Percentiles rank a stretch among this genome's conserved stretches.
Evolutionary conservation across 2,797 vertebrate genomes (phyloP).

Genomic region (Mycteria americana): DNA sequence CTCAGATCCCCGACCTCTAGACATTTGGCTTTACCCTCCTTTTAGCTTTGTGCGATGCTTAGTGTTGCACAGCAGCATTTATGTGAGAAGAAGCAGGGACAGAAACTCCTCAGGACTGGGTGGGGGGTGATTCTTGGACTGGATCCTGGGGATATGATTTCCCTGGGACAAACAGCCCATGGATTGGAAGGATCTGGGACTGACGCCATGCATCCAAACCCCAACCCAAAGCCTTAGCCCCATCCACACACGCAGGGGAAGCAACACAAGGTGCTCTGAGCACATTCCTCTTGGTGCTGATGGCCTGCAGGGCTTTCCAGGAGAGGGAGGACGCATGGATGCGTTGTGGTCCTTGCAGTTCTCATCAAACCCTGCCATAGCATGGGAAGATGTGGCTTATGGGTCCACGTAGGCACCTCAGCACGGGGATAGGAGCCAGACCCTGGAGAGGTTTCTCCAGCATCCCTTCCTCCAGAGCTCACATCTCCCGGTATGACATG

Average conservation of each 20-base stretch:
- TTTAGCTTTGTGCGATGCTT: neutral
- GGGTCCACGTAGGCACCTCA: too few relatives aligned
- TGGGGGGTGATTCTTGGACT: neutral
- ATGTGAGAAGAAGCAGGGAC: neutral
- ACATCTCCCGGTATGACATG: neutral
- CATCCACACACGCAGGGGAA: neutral
- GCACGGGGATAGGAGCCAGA: neutral
- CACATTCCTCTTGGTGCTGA: neutral
- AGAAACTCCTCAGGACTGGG: neutral
- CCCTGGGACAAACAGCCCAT: neutral
- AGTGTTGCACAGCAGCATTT: neutral
- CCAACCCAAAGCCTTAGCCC: too few relatives aligned
- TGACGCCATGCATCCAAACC: rapidly evolving
- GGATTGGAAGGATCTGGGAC: neutral
- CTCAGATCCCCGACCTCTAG: neutral
- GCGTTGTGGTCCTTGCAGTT: too few relatives aligned
- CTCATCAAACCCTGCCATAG: neutral
- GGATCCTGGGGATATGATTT: neutral
- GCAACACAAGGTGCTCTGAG: neutral
- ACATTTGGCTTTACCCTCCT: neutral
- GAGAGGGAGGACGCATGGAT: neutral
- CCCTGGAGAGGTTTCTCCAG: neutral
- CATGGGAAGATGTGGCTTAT: neutral
- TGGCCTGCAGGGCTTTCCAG: neutral
- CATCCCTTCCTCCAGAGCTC: neutral